Conservation (phyloP, 2,797 vertebrate genomes). For the Enteromius viviparus region DNA sequence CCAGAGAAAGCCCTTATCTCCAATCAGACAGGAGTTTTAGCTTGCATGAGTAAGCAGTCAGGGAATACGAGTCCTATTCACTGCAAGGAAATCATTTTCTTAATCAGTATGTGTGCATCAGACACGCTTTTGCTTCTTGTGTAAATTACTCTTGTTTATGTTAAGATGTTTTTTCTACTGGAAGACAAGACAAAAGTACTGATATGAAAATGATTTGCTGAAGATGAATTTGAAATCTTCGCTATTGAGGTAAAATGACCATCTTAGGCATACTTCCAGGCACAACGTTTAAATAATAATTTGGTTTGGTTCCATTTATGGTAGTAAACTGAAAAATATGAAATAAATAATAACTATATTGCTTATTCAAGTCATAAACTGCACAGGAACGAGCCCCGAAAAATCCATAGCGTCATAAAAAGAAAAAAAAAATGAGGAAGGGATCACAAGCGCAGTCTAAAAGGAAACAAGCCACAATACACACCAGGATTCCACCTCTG, state of each 20-base stretch:
- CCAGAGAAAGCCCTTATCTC: background rate
- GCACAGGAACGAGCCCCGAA: background rate
- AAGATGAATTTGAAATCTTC: background rate
- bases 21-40: constrained; percentile 16
- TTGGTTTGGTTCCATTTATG: background rate
- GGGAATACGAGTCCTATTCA: background rate
- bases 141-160: background rate
- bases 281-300: background rate
- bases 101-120: background rate
- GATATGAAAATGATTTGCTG: background rate
- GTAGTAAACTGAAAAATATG: background rate
- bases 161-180: background rate
- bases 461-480: constrained; percentile 47
- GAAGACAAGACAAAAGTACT: background rate
- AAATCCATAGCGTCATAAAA: background rate
- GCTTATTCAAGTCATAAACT: background rate
- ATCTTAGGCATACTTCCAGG: background rate
- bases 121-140: background rate
- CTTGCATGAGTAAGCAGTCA: constrained; percentile 14
- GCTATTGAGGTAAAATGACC: background rate
- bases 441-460: background rate
- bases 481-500: constrained; percentile 34
- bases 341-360: background rate
- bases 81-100: background rate
- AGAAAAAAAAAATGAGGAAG: background rate